phyloP scores from a whole-genome alignment of 2,888 invertebrate genomes.

The Scelioninae gen. 2 region DNA sequence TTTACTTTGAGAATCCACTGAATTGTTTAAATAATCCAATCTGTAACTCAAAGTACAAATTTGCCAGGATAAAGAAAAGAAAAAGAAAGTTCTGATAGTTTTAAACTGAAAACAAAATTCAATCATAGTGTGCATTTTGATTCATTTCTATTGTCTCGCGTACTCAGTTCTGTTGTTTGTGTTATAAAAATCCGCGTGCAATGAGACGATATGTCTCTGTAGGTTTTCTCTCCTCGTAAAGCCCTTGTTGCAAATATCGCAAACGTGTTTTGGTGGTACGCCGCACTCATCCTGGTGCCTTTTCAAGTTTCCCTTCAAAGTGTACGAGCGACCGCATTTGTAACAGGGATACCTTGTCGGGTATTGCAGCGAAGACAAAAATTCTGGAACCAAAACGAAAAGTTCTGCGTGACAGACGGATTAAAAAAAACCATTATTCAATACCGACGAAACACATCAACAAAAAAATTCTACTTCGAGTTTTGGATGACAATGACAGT shows the following conservation, averaged over 20 bases:
- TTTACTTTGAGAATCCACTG: no score
- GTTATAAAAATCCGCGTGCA: slow-evolving; percentile 63
- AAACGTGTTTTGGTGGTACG: slow-evolving; percentile 83
- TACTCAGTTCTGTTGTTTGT: slow-evolving; percentile 13
- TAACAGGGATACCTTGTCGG: slow-evolving; percentile 64
- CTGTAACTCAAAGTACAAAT: no score
- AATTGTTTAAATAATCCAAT: no score
- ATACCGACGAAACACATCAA: not conserved
- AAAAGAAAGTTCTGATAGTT: no score
- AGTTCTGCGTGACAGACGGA: slow-evolving; percentile 6
- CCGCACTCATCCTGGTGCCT: slow-evolving; percentile 87
- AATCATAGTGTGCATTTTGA: not conserved
- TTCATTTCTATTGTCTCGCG: slow-evolving; percentile 31
- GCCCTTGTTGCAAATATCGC: slow-evolving; percentile 82
- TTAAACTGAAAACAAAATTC: no score
- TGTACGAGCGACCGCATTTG: slow-evolving; percentile 69
- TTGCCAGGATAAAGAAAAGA: no score
- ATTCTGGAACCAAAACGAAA: slow-evolving; percentile 45
- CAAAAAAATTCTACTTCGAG: slow-evolving; percentile 3
- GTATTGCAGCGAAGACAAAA: slow-evolving; percentile 22
- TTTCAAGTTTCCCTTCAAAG: slow-evolving; percentile 83
- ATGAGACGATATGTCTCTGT: slow-evolving; percentile 70
- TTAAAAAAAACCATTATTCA: not conserved
- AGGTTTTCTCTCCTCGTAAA: slow-evolving; percentile 79
- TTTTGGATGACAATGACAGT: not conserved